phyloP scores from a whole-genome alignment of 1,140 invertebrate species.

The Saccostrea glomerata region DNA sequence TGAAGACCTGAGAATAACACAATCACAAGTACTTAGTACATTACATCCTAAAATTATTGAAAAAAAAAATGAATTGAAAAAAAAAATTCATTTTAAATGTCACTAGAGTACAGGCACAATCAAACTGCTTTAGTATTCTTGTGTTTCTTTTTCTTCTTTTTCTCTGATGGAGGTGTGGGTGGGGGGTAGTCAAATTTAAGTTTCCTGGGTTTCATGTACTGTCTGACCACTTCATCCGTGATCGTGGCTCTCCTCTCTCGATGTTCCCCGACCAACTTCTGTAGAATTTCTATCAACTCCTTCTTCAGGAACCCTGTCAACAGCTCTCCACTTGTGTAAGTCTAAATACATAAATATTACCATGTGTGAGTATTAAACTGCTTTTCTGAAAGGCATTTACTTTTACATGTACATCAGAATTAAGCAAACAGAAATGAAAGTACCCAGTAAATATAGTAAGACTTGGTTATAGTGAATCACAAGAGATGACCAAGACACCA shows the following conservation, averaged over 20 bases:
- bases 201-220: slow-evolving; percentile 92
- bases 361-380: background rate
- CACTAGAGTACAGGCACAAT: background rate
- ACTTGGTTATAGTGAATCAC: too few relatives aligned
- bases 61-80: background rate
- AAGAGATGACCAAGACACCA: too few relatives aligned
- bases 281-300: slow-evolving; percentile 88
- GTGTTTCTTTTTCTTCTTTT: slow-evolving; percentile 40
- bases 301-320: slow-evolving; percentile 97
- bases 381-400: background rate
- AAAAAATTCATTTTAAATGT: background rate
- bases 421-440: too few relatives aligned
- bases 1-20: background rate
- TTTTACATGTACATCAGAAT: background rate
- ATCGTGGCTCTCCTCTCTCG: slow-evolving; percentile 89
- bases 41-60: background rate
- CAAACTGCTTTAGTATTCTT: background rate
- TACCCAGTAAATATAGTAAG: too few relatives aligned
- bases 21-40: background rate
- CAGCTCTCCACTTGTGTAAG: slow-evolving; percentile 93
- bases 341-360: slow-evolving; percentile 78
- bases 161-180: background rate
- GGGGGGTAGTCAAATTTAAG: slow-evolving; percentile 82
- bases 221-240: slow-evolving; percentile 90
- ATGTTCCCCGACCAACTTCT: slow-evolving; percentile 89